Conservation (phyloP, 1,140 invertebrate genomes). For the Heliconius himera region DNA sequence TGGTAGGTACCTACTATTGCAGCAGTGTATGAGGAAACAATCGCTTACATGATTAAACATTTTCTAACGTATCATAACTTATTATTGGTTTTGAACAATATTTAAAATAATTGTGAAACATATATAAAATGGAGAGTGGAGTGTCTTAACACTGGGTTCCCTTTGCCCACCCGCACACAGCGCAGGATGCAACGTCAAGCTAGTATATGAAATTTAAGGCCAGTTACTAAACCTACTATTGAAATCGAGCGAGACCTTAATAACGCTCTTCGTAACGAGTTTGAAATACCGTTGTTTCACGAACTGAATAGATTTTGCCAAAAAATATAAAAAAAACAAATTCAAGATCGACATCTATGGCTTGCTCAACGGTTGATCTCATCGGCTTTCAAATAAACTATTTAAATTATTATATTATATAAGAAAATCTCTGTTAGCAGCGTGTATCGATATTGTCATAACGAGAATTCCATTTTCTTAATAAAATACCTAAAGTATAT, state of each 20-base stretch:
- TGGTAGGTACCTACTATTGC: conserved; percentile 25
- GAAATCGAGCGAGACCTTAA: conserved; percentile 53
- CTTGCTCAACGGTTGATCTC: conserved; percentile 68
- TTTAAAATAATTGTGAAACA: not conserved
- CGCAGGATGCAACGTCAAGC: too few relatives aligned
- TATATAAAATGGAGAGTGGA: too few relatives aligned
- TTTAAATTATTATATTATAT: not conserved
- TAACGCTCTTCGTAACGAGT: conserved; percentile 50
- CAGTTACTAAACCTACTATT: conserved; percentile 39
- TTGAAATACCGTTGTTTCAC: conserved; percentile 68
- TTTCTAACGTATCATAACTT: not conserved
- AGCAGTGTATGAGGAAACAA: conserved; percentile 33
- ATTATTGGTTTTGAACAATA: not conserved
- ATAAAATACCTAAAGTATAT: not conserved
- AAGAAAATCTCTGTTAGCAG: too few relatives aligned
- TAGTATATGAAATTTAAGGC: conserved; percentile 23
- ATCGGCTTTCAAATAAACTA: conserved; percentile 40
- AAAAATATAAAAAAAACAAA: conserved; percentile 77
- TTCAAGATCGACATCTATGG: conserved; percentile 56
- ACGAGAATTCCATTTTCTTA: too few relatives aligned
- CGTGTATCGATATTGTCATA: too few relatives aligned
- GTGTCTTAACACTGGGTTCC: too few relatives aligned
- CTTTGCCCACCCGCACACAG: too few relatives aligned
- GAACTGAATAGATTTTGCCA: conserved; percentile 77
- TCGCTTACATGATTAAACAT: conserved; percentile 19